phyloP scores from a whole-genome alignment of 2,113 vertebrate species.

The Peucedramus taeniatus region DNA sequence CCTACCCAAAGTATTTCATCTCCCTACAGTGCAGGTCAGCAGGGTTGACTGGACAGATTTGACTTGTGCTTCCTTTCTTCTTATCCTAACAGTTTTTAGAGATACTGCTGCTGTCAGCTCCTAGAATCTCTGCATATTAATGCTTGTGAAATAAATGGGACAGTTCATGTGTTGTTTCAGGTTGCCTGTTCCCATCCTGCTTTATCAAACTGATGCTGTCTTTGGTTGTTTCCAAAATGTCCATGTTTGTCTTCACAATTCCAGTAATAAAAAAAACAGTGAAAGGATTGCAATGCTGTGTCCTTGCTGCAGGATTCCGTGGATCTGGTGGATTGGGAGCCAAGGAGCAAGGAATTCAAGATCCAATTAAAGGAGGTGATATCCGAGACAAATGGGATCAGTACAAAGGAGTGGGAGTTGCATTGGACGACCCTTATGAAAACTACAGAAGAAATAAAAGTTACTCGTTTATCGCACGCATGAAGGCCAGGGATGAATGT shows the following conservation, averaged over 20 bases:
- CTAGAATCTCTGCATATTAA: not conserved
- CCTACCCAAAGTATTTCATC: accelerated
- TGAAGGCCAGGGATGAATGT: slow-evolving; percentile 98
- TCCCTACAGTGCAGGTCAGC: not conserved
- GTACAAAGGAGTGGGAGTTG: slow-evolving; percentile 96
- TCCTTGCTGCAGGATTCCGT: slow-evolving; percentile 86
- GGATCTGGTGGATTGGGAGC: slow-evolving; percentile 92
- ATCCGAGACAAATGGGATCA: slow-evolving; percentile 98
- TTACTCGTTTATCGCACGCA: slow-evolving; percentile 96
- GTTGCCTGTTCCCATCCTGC: not conserved
- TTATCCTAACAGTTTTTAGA: not conserved
- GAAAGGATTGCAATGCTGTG: not conserved
- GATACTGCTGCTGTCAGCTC: not conserved
- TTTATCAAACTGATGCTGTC: accelerated
- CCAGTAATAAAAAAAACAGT: no score
- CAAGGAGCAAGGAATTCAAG: slow-evolving; percentile 98
- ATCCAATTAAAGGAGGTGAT: slow-evolving; percentile 96
- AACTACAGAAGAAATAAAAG: slow-evolving; percentile 98
- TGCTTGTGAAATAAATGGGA: not conserved
- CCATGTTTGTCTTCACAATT: not conserved
- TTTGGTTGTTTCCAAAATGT: not conserved
- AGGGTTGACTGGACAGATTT: accelerated
- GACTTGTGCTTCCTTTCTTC: not conserved
- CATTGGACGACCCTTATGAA: slow-evolving; percentile 93
- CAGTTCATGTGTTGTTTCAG: accelerated